Evolutionary conservation across 2,888 invertebrate species (phyloP), one percentile per base, ranked within the genome.

Genomic region (Meiosimyza platycephala): DNA sequence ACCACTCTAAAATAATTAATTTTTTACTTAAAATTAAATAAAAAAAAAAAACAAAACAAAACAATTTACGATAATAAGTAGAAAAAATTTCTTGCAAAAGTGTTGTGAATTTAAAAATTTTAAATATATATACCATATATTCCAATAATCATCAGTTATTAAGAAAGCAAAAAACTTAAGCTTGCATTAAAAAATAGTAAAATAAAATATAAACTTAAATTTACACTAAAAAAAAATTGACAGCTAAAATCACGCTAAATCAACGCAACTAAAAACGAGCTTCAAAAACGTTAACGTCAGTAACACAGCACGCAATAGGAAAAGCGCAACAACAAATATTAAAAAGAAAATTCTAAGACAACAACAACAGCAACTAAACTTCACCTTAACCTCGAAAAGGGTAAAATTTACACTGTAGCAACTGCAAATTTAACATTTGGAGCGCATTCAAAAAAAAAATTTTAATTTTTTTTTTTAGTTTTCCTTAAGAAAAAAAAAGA

Each of bases 371-470:
- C 60, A 77, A 74, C 79, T 82, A 81, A 81, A 80, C 81, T 82
- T 80, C 80, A 83, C 82, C 83, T 83, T 83, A 83, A 83, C 79
- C 82, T 79, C 77, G 77, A 76, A 51, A 51, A 12, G 13, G 47
- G 33, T 22, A 16, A 18, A 54, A 33, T 22, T 47, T 18, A 52
- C 33, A 66, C 28, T 12, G 28, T 55, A 66, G 64, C 59, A 74
- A 55, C 54, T 50, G 48, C 65, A 55, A 59, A 64, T 47, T 55
- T 13, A 63, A 68, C 67, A 71, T 75, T 76, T 75, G 77, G 72
- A 74, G 57, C 22, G 65, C 51, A 70, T 59, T 75, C 75, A 72
- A 74, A 74, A 73, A 63, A 40, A 40, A 40, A 40, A 40, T 9
- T 7, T 40, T 3, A 1, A 40, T 40, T 40, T 40, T 40, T 40